Percentiles rank a stretch among this genome's conserved stretches.
Evolutionary conservation across 2,797 vertebrate species (phyloP).

Genomic region (Pampus argenteus): DNA sequence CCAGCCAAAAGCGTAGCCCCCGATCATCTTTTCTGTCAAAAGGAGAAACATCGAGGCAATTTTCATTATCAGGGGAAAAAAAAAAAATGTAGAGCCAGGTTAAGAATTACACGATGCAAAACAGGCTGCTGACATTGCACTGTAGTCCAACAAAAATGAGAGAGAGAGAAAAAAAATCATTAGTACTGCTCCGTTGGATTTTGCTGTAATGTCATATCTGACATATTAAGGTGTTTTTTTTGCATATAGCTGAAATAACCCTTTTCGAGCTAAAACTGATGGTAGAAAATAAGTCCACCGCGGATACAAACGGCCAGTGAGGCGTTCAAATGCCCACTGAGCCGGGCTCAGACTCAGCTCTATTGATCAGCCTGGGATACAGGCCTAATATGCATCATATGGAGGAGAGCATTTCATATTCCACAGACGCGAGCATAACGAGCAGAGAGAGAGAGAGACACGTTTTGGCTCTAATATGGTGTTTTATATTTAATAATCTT

Average conservation of each 20-base stretch:
- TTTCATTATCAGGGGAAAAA: slow-evolving; percentile 53
- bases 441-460: slow-evolving; percentile 25
- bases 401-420: slow-evolving; percentile 45
- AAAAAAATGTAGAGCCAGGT: slow-evolving; percentile 4
- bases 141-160: slow-evolving; percentile 15
- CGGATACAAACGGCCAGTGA: slow-evolving; percentile 47
- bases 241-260: slow-evolving; percentile 41
- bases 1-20: slow-evolving; percentile 79
- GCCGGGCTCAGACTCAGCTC: slow-evolving; percentile 53
- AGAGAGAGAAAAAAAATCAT: slow-evolving; percentile 39
- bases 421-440: slow-evolving; percentile 21
- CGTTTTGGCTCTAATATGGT: slow-evolving; percentile 3
- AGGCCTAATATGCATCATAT: slow-evolving; percentile 65
- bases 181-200: slow-evolving; percentile 45
- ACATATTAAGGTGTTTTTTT: slow-evolving; percentile 29
- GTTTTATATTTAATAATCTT: slow-evolving; percentile 6
- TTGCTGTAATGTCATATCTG: slow-evolving; percentile 25
- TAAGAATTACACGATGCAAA: slow-evolving; percentile 37
- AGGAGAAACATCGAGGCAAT: slow-evolving; percentile 52
- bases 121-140: slow-evolving; percentile 28
- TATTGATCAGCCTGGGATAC: slow-evolving; percentile 70
- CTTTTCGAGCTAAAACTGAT: slow-evolving; percentile 30
- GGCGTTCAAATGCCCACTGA: slow-evolving; percentile 53
- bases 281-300: slow-evolving; percentile 43
- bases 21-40: slow-evolving; percentile 87